Conservation (phyloP, 2,888 invertebrate genomes). For the Heliconius charithonia region DNA sequence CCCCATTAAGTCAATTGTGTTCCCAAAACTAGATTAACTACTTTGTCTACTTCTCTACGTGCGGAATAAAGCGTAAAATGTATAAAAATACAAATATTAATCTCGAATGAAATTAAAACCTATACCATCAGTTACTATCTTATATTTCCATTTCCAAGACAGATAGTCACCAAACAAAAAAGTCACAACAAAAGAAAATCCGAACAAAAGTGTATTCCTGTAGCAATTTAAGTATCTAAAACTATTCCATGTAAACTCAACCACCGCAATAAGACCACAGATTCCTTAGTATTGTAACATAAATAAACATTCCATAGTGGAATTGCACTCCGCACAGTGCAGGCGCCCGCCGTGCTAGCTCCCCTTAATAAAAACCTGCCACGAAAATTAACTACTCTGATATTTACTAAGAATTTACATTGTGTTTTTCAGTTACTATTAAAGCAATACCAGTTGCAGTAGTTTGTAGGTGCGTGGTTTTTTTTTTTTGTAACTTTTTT, state of each 20-base stretch:
- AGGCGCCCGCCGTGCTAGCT: conserved; percentile 11
- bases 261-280: conserved; percentile 30
- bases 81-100: too few species aligned
- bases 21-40: too few species aligned
- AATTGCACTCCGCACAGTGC: conserved; percentile 26
- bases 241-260: conserved; percentile 30
- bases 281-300: conserved; percentile 32
- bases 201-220: conserved; percentile 12
- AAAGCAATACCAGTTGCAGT: not conserved
- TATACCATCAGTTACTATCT: not conserved
- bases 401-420: conserved; percentile 12
- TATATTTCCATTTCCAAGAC: not conserved
- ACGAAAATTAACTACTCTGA: conserved; percentile 28
- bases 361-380: conserved; percentile 31
- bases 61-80: too few species aligned
- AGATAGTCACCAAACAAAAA: not conserved
- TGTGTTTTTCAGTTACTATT: conserved; percentile 16
- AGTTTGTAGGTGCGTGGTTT: not conserved
- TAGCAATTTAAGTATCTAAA: conserved; percentile 28
- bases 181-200: not conserved
- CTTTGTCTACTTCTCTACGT: too few species aligned
- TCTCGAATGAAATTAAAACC: not conserved
- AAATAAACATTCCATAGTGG: conserved; percentile 33
- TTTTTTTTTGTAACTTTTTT: not conserved
- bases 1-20: too few species aligned